Conservation (phyloP, 2,888 invertebrate genomes). For the Selenia dentaria region DNA sequence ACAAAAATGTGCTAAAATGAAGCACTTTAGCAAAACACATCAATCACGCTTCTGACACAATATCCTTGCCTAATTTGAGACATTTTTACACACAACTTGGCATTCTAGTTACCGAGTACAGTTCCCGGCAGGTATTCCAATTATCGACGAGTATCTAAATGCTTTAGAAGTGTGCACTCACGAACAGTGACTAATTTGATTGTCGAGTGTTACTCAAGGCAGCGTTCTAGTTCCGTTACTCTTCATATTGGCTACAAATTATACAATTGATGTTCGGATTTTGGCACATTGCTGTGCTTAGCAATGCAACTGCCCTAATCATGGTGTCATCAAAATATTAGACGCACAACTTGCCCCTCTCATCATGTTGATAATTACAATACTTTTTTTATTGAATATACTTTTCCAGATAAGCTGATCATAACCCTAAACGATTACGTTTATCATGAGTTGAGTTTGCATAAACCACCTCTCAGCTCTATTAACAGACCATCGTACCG, state of each 20-base stretch:
- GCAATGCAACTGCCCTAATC: too few species aligned
- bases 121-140: slow-evolving; percentile 40
- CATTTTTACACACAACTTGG: slow-evolving; percentile 11
- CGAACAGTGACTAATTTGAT: slow-evolving; percentile 69
- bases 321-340: too few species aligned
- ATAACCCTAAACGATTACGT: too few species aligned
- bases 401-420: too few species aligned
- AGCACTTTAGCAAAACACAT: neutral
- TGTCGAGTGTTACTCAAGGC: slow-evolving; percentile 60
- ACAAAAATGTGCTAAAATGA: slow-evolving; percentile 8
- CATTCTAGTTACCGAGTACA: slow-evolving; percentile 19
- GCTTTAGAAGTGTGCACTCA: slow-evolving; percentile 62
- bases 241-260: slow-evolving; percentile 13
- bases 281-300: too few species aligned
- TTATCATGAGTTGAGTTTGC: too few species aligned
- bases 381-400: too few species aligned
- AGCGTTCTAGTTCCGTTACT: slow-evolving; percentile 44
- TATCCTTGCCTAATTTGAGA: slow-evolving; percentile 11
- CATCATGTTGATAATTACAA: too few species aligned
- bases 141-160: slow-evolving; percentile 59
- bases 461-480: too few species aligned
- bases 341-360: too few species aligned
- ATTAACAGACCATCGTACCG: too few species aligned
- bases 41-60: slow-evolving; percentile 15
- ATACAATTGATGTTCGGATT: neutral